Evolutionary conservation across 2,113 vertebrate species (phyloP), one percentile per base, ranked within the genome.

Genomic region (Illadopsis cleaveri): DNA sequence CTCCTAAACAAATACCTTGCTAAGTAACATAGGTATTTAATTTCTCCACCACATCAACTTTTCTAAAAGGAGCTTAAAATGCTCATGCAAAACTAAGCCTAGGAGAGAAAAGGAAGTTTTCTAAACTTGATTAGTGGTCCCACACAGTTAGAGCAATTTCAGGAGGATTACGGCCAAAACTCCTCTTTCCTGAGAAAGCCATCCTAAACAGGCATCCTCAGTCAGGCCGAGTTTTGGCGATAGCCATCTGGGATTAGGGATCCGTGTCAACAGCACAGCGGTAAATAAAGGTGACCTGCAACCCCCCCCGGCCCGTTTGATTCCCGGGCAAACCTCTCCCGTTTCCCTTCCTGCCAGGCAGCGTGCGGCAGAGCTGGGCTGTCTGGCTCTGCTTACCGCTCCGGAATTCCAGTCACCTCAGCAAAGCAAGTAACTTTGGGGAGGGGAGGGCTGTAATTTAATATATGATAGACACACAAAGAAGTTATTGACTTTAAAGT

Each of bases 1-100:
- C 93, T 96, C 88, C 88, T 88, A 93, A 92, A 89, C 77, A 95
- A 97, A 96, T 40, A 95, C 72, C 85, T 96, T 95, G 69, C 93
- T 89, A 90, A 95, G 27, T 42, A 81, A 95, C 51, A 66, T 44
- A 86, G 82, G 72, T 83, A 88, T 95, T 95, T 91, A 72, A 96
- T 96, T 94, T 92, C 90, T 94, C 48, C 77, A 86, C 68, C 82
- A 75, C 79, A 81, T 83, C 93, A 95, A 54, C 90, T 92, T 91
- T 95, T 91, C 91, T 94, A 85, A 94, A 87, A 95, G 62, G 72
- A 94, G 79, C 77, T 96, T 86, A 95, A 96, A 91, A 95, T 23
- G 64, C 72, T 86, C 79, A 24, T 40, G 85, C 72, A 81, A 96
- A 94, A 93, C 76, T 81, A 86, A 92, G 69, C 85, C 92, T 68